These are phyloP conservation scores for Ellobius talpinus DNA, from an alignment of 2,113 vertebrate species.

Conservation along the genomic window DNA sequence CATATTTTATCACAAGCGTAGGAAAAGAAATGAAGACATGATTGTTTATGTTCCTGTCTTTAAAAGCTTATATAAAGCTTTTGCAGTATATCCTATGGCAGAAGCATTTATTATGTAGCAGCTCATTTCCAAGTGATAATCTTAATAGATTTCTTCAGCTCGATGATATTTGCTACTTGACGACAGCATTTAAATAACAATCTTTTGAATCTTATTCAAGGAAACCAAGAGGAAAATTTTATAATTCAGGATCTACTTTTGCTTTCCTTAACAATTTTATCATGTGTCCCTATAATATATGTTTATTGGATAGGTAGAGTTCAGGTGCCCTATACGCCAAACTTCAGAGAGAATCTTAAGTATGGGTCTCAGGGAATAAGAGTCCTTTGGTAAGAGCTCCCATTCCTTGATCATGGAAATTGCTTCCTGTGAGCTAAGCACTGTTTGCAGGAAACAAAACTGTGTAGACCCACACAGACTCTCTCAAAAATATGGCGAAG, in stretches of 20 bases:
- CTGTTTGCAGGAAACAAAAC: neutral
- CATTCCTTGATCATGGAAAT: neutral
- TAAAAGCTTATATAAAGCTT: neutral
- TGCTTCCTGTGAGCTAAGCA: neutral
- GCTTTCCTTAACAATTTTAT: neutral
- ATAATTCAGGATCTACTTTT: neutral
- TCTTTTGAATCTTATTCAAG: neutral
- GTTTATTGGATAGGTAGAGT: neutral
- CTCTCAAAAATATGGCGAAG: neutral
- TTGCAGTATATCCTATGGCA: neutral
- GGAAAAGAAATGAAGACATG: neutral
- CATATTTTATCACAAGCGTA: neutral
- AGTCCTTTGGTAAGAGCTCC: neutral
- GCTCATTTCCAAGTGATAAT: conserved; percentile 12
- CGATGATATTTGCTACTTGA: neutral
- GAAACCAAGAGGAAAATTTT: neutral
- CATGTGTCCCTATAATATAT: neutral
- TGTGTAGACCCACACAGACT: neutral
- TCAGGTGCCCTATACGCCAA: neutral
- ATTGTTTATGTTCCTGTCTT: neutral
- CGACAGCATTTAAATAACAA: neutral
- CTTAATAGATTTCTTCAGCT: neutral
- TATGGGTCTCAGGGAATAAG: neutral
- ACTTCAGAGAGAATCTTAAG: neutral
- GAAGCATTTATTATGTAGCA: neutral